Evolutionary conservation across 2,888 invertebrate species (phyloP).

Genomic region (Exephanes ischioxanthus): DNA sequence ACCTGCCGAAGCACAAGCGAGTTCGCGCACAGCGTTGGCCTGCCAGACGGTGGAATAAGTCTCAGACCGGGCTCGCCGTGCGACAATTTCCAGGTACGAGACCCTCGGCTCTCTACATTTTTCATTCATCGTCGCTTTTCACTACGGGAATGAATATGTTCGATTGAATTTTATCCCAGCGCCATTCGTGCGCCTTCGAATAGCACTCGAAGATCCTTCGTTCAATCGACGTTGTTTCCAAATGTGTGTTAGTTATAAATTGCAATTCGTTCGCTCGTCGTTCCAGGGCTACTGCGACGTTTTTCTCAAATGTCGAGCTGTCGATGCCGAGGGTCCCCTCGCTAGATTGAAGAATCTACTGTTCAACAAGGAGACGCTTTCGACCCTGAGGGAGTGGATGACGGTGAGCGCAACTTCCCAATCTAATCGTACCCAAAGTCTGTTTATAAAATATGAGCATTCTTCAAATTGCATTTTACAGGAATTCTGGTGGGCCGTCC

Average conservation of each 20-base stretch:
- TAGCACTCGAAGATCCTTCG: background rate
- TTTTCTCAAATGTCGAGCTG: constrained; percentile 98
- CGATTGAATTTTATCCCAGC: background rate
- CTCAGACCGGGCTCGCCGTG: constrained; percentile 98
- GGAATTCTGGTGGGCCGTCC: constrained; percentile 98
- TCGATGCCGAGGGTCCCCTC: constrained; percentile 99
- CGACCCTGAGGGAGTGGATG: constrained; percentile 96
- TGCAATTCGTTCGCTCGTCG: background rate
- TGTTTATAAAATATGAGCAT: background rate
- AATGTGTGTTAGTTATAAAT: background rate
- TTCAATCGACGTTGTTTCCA: background rate
- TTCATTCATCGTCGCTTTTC: constrained; percentile 33
- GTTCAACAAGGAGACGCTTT: constrained; percentile 95
- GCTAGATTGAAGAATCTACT: constrained; percentile 98
- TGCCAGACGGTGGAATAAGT: constrained; percentile 93
- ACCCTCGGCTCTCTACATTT: background rate
- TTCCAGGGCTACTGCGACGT: constrained; percentile 98
- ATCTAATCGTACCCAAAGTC: background rate
- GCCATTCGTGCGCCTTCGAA: background rate
- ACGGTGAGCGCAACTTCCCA: constrained; percentile 87
- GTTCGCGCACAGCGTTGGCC: constrained; percentile 90
- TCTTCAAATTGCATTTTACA: constrained; percentile 72
- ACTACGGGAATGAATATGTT: constrained; percentile 16
- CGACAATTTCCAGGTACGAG: constrained; percentile 96
- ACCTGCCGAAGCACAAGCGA: constrained; percentile 95